Base-by-base conservation (phyloP, 2,888 invertebrate species). In the Pediacus dermestoides region DNA sequence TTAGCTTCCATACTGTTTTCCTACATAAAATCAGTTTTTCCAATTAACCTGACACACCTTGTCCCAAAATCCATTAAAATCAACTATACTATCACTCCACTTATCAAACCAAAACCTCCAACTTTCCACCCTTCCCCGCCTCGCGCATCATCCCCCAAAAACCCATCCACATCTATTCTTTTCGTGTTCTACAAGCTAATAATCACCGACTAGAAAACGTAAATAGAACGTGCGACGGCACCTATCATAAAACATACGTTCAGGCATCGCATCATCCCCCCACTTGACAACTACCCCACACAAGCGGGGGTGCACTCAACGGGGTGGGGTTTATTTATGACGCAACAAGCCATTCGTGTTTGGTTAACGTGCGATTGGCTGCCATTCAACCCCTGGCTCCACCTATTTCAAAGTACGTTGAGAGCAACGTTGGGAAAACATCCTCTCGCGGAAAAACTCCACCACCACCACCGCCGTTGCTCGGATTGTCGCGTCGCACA, bases 301-400 rank as follows among this genome's bases (percentile, higher is more conserved):
- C 30, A 30, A 15, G 15, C 31, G 34, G 21, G 30, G 42, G 39
- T 35, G 28, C 16, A 26, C 15, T 15, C 37, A 37, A 2, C n/a
- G 37, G 50, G 60, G 61, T 53, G 64, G 59, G 60, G 46, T 61
- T 59, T 63, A 56, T 58, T 56, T 55, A 57, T 63, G 64, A 61
- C 63, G 60, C 58, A 57, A 52, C 58, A 56, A 60, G 58, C 54
- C 57, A 58, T 57, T 61, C 54, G 54, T 52, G 53, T 53, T 52
- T 52, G 49, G 28, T 46, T 42, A 42, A 48, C 48, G 44, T 53
- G 33, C 27, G 60, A 68, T 68, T 68, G 67, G 68, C 59, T 49
- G 58, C 53, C 47, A 46, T 57, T 53, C 55, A 49, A 53, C 56
- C 57, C 57, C 53, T 49, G 44, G 50, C 58, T 55, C 62, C 64